phyloP scores from a whole-genome alignment of 2,113 vertebrate genomes.

The Calyptommatus sinebrachiatus region DNA sequence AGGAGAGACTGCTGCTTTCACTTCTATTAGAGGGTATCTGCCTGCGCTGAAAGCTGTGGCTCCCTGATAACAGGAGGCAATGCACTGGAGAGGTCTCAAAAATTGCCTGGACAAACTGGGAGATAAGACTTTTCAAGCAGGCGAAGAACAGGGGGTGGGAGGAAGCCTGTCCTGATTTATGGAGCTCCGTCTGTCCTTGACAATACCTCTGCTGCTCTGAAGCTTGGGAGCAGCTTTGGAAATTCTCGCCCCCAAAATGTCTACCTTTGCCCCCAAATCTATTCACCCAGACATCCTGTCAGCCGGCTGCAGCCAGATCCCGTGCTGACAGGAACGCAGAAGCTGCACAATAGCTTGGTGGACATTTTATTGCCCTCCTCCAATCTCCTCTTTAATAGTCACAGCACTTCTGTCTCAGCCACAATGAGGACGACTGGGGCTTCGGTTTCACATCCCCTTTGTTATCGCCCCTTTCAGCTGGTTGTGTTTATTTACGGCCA shows the following conservation, averaged over 20 bases:
- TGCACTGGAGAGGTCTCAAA: constrained; percentile 63
- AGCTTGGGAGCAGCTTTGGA: constrained; percentile 43
- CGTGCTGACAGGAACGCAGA: constrained; percentile 57
- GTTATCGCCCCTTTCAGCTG: constrained; percentile 43
- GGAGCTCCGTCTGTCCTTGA: constrained; percentile 65
- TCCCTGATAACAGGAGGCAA: constrained; percentile 67
- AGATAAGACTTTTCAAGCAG: constrained; percentile 71
- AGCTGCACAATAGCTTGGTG: constrained; percentile 40
- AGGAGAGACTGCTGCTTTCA: constrained; percentile 55
- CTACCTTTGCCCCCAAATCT: constrained; percentile 61
- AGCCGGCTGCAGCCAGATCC: constrained; percentile 59
- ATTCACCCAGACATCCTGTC: constrained; percentile 70
- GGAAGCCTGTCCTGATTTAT: constrained; percentile 67
- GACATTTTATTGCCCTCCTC: constrained; percentile 26
- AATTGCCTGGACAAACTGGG: constrained; percentile 62
- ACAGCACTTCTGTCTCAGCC: constrained; percentile 44
- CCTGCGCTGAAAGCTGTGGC: constrained; percentile 70
- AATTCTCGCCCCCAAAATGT: constrained; percentile 60
- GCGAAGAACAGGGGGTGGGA: constrained; percentile 36
- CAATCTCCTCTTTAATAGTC: constrained; percentile 40
- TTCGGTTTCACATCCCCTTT: constrained; percentile 67
- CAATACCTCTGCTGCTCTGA: constrained; percentile 59
- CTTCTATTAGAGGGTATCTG: constrained; percentile 68
- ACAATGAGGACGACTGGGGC: constrained; percentile 52
- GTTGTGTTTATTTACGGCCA: constrained; percentile 56